Conservation (phyloP, 2,797 vertebrate species). For the Podarcis siculus region DNA sequence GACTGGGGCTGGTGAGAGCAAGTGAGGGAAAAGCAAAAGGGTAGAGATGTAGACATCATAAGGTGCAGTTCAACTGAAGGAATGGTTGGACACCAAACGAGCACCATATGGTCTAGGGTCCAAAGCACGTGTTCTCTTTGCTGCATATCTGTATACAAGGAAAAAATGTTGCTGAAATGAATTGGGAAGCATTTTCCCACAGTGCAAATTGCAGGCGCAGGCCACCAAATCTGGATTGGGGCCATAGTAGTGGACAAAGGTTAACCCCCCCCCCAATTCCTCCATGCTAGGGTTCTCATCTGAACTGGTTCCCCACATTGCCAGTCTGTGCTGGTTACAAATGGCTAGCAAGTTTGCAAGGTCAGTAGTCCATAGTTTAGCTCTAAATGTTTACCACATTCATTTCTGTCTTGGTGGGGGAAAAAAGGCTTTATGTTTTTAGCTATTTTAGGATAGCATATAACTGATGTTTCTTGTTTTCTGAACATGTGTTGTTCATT, state of each 20-base stretch:
- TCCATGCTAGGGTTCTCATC: neutral
- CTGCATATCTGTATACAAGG: too few relatives aligned
- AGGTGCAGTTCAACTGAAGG: neutral
- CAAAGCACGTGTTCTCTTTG: too few relatives aligned
- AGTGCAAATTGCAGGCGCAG: too few relatives aligned
- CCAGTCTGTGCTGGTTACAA: neutral
- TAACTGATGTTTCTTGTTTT: conserved; percentile 41
- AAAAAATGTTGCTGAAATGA: too few relatives aligned
- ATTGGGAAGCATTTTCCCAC: too few relatives aligned
- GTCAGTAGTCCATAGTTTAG: conserved; percentile 33
- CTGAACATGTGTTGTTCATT: conserved; percentile 56
- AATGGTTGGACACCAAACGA: neutral
- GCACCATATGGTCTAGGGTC: neutral
- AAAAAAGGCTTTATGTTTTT: neutral
- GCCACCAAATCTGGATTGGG: too few relatives aligned
- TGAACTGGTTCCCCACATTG: neutral
- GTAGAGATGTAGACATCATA: neutral
- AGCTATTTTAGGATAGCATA: conserved; percentile 1
- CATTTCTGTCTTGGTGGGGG: neutral
- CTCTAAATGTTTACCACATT: conserved; percentile 5
- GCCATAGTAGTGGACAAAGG: too few relatives aligned
- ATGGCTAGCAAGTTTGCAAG: neutral
- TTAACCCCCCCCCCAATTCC: too few relatives aligned
- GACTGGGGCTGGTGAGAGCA: neutral
- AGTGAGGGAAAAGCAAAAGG: neutral